Evolutionary conservation across 2,888 invertebrate genomes (phyloP).

Genomic region (Exephanes ischioxanthus): DNA sequence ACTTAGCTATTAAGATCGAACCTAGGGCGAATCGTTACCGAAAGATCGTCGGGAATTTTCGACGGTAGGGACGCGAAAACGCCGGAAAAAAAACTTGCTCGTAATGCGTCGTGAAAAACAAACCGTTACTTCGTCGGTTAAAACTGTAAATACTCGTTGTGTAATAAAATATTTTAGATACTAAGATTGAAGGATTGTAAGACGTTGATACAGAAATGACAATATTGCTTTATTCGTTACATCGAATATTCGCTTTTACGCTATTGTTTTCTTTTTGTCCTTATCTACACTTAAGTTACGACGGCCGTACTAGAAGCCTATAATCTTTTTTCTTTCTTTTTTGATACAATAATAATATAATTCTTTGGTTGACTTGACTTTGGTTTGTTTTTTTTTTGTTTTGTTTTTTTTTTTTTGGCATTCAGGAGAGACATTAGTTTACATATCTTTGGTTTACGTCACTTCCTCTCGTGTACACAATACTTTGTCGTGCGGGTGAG

Average conservation of each 20-base stretch:
- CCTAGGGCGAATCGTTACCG: not conserved
- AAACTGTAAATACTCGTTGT: not conserved
- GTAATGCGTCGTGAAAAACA: not conserved
- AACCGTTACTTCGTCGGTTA: not conserved
- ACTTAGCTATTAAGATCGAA: not conserved
- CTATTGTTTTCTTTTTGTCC: constrained; percentile 41
- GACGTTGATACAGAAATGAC: constrained; percentile 63
- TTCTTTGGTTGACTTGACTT: constrained; percentile 66
- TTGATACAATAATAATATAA: constrained; percentile 53
- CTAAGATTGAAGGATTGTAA: not conserved
- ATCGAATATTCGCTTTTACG: constrained; percentile 41
- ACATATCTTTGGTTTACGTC: constrained; percentile 29
- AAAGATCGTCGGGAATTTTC: not conserved
- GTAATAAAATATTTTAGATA: not conserved
- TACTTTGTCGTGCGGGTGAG: not conserved
- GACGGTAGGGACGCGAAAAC: not conserved
- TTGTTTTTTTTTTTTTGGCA: constrained; percentile 6
- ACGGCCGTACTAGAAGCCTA: constrained; percentile 56
- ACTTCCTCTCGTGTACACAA: not conserved
- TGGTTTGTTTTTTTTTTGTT: constrained; percentile 24
- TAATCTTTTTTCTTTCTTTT: not conserved
- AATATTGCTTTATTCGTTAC: constrained; percentile 70
- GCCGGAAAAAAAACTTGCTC: not conserved
- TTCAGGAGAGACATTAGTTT: constrained; percentile 1
- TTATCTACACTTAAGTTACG: constrained; percentile 59